These are phyloP conservation scores for Acanthaster planci DNA, from an alignment of 35 echinoderm and acorn worm species.

Conservation along the genomic window DNA sequence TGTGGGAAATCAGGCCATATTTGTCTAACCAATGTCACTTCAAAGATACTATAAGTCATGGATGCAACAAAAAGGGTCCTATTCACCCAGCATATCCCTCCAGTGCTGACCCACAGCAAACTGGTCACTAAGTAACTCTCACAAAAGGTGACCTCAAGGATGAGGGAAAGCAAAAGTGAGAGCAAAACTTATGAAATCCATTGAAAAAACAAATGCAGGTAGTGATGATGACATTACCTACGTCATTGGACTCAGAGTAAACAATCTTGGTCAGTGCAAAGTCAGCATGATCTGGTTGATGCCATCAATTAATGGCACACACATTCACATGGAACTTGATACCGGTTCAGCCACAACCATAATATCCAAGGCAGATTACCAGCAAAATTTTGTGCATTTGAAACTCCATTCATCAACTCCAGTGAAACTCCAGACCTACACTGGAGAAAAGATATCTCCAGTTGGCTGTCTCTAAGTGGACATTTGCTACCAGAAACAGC, in stretches of 20 bases:
- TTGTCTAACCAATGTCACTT: too few species aligned
- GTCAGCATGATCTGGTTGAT: background rate
- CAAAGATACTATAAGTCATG: too few species aligned
- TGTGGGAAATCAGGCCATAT: too few species aligned
- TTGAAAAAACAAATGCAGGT: too few species aligned
- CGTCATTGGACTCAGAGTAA: background rate
- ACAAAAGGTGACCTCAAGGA: too few species aligned
- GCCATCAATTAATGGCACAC: background rate
- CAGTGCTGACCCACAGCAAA: too few species aligned
- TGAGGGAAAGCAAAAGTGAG: too few species aligned
- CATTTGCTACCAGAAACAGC: background rate
- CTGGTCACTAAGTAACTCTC: too few species aligned
- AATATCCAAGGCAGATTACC: slow-evolving; percentile 25
- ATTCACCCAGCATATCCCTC: too few species aligned
- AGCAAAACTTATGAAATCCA: too few species aligned
- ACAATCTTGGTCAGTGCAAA: background rate
- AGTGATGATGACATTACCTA: background rate
- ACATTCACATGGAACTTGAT: slow-evolving; percentile 2
- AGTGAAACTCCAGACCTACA: slow-evolving; percentile 28
- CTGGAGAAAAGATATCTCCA: slow-evolving; percentile 31
- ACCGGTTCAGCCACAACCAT: slow-evolving; percentile 42
- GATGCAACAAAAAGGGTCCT: too few species aligned
- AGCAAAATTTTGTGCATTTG: background rate
- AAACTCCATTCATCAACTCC: slow-evolving; percentile 25
- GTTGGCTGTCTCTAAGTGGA: background rate